phyloP scores from a whole-genome alignment of 2,888 invertebrate species.

The Thyatira batis region DNA sequence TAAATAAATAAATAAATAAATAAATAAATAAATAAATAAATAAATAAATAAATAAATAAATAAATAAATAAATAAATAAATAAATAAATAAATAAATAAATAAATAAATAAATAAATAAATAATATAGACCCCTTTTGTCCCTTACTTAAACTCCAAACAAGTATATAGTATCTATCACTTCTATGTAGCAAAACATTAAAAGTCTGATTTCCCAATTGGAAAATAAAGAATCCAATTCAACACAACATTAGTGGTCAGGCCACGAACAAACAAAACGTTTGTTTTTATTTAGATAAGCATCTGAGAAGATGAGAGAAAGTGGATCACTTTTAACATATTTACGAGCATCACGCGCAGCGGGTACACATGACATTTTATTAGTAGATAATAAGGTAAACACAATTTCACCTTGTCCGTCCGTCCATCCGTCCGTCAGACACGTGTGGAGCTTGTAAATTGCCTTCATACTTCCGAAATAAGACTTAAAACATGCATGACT shows the following conservation, averaged over 20 bases:
- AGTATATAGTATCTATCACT: too few relatives aligned
- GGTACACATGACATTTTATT: background rate
- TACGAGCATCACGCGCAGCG: background rate
- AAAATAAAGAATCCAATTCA: background rate
- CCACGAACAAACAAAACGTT: background rate
- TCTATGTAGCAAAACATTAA: too few relatives aligned
- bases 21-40: too few relatives aligned
- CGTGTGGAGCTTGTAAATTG: background rate
- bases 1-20: too few relatives aligned
- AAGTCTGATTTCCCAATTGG: too few relatives aligned
- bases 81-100: too few relatives aligned
- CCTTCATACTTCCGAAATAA: background rate
- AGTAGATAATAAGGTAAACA: background rate
- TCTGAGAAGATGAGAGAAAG: background rate
- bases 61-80: too few relatives aligned
- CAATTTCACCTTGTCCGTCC: background rate
- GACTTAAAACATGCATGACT: too few relatives aligned
- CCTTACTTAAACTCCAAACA: too few relatives aligned
- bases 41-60: too few relatives aligned
- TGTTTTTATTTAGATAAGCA: background rate
- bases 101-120: too few relatives aligned
- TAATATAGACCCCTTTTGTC: too few relatives aligned
- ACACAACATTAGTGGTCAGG: background rate
- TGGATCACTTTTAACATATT: background rate
- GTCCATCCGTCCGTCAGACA: background rate